Base-by-base conservation (phyloP, 2,797 vertebrate species). In the Astyanax mexicanus region DNA sequence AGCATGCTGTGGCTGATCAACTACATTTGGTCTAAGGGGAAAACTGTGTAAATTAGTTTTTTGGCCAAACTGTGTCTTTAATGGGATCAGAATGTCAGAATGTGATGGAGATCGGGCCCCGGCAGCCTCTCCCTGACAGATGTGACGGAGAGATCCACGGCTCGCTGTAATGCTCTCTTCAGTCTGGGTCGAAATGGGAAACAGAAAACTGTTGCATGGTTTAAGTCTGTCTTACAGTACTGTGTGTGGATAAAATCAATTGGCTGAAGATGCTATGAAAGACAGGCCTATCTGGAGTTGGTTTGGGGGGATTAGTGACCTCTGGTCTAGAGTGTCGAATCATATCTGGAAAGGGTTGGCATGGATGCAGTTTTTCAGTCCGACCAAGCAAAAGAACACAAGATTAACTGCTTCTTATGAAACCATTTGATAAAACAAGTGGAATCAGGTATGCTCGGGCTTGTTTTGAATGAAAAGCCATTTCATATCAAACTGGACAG, bases 71-170 rank as follows among this genome's bases (percentile, higher is more conserved):
- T 21, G 12, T 52, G 19, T 19, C 19, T 52, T 52, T 23, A 52
- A 52, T 84, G 60, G 21, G 32, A 71, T 79, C 77, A 15, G 58
- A 81, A 83, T 87, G 79, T 79, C 77, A 15, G 58, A 81, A 83
- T 87, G 79, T 78, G 65, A 37, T 64, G 40, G 21, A 25, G 60
- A 57, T 25, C 38, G 37, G 35, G 38, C 40, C 37, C 21, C 29
- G 17, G 68, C 32, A 25, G 29, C 23, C 6, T 10, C 27, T 66
- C 32, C 32, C 27, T 40, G 52, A 69, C 78, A 84, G 73, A 84
- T 60, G 73, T 76, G 52, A 62, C 35, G 52, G 52, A 54, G 49
- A 21, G 70, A 51, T 29, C 65, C 25, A 37, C 10, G 60, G 60
- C 13, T 35, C 15, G 25, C 37, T 42, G 44, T 64, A 35, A 47